Base-by-base conservation (phyloP, 2,888 invertebrate species). In the Pseudococcus viburni region DNA sequence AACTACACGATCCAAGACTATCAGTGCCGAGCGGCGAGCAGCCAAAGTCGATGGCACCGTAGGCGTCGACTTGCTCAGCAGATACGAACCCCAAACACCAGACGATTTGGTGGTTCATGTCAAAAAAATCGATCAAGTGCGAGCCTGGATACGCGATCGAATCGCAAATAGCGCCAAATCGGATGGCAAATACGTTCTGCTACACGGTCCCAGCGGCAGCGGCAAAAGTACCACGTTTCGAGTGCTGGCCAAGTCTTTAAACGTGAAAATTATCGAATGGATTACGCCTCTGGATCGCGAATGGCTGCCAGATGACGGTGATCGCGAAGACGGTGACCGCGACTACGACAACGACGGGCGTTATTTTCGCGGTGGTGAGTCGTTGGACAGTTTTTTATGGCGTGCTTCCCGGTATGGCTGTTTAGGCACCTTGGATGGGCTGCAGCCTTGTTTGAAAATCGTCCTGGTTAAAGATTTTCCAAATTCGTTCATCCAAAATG, bases 181-280 rank as follows among this genome's bases (percentile, higher is more conserved):
- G 9, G 48, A 85, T 12, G 26, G 85, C 33, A 88, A 83, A 59
- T 89, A 89, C 90, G 92, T 97, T 64, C 91, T 97, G 6, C 90
- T 98, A 33, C 95, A 95, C 9, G 98, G 98, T 0, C 96, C 97
- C 33, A 94, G 97, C 0, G 98, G 98, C 0, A 94, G 94, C 91
- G 97, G 97, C 0, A 98, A 98, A 92, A 96, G 97, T 0, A 93
- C 94, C 0, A 94, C 96, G 0, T 90, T 97, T 0, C 93, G 93
- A 89, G 93, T 94, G 11, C 90, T 97, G 12, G 95, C 96, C 55
- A 93, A 93, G 88, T 94, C 94, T 90, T 91, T 94, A 89, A 92
- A 93, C 46, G 92, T 94, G 51, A 93, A 94, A 90, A 91, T 96
- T 55, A 92, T 94, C 51, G 97, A 97, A 92, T 98, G 97, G 97